phyloP scores from a whole-genome alignment of 2,888 invertebrate genomes.

The Mechanitis mazaeus region DNA sequence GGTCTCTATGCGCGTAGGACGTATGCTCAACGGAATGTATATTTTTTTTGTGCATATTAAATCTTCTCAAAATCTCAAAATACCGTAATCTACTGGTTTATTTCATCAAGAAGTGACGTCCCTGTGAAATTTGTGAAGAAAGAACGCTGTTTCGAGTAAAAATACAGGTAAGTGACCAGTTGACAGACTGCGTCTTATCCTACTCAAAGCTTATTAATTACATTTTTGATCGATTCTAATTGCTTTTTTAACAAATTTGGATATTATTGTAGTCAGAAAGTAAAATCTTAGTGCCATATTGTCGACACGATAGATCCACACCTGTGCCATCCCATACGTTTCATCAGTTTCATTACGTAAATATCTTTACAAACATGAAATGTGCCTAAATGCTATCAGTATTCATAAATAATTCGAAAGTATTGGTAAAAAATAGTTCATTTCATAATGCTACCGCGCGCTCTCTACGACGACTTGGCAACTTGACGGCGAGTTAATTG shows the following conservation, averaged over 20 bases:
- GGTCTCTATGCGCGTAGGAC: constrained; percentile 73
- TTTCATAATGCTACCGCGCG: constrained; percentile 63
- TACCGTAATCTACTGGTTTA: constrained; percentile 63
- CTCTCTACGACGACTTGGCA: constrained; percentile 62
- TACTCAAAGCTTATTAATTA: constrained; percentile 55
- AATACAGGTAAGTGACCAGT: constrained; percentile 69
- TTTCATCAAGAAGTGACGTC: constrained; percentile 61
- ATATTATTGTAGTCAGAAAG: constrained; percentile 31
- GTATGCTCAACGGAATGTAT: constrained; percentile 69
- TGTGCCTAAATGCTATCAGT: constrained; percentile 6
- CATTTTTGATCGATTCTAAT: constrained; percentile 44
- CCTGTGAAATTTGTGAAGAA: constrained; percentile 65
- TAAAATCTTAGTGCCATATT: constrained; percentile 43
- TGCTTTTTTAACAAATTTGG: constrained; percentile 41
- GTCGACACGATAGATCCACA: constrained; percentile 37
- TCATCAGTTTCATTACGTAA: constrained; percentile 29
- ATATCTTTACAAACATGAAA: constrained; percentile 31
- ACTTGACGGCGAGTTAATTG: constrained; percentile 52
- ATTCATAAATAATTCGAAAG: constrained; percentile 13
- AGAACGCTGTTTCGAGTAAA: constrained; percentile 58
- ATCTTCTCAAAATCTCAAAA: constrained; percentile 71
- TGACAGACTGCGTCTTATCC: constrained; percentile 74
- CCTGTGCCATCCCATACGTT: constrained; percentile 48
- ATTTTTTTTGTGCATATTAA: constrained; percentile 72
- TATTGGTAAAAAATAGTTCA: constrained; percentile 43